Percentiles rank a stretch among this genome's conserved stretches.
phyloP scores from a whole-genome alignment of 2,888 invertebrate genomes.

The Belgica antarctica region DNA sequence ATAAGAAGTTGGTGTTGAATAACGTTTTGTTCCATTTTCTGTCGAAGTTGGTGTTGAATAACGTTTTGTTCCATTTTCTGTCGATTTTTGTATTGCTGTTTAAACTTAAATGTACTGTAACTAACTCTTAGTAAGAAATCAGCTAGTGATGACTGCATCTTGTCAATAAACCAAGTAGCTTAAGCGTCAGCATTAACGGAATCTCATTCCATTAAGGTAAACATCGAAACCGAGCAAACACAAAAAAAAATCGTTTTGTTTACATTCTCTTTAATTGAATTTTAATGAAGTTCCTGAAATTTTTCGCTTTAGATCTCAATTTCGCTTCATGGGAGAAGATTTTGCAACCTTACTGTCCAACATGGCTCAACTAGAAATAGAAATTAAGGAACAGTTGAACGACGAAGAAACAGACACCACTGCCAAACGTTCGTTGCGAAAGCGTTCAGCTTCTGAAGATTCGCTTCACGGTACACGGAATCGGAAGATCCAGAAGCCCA shows the following conservation, averaged over 20 bases:
- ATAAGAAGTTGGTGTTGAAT: too few species aligned
- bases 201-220: too few species aligned
- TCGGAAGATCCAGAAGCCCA: background rate
- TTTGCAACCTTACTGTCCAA: background rate
- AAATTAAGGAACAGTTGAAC: background rate
- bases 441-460: background rate
- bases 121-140: too few species aligned
- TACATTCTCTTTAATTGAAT: background rate
- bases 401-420: background rate
- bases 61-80: too few species aligned
- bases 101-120: background rate
- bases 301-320: background rate
- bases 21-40: too few species aligned
- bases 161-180: too few species aligned
- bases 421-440: background rate
- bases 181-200: too few species aligned
- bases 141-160: too few species aligned
- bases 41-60: too few species aligned
- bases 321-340: background rate
- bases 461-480: background rate
- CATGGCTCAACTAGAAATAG: slow-evolving; percentile 14
- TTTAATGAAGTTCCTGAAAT: background rate
- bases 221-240: background rate
- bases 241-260: background rate
- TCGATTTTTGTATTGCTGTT: background rate